phyloP scores from a whole-genome alignment of 92 coral and sea anemone species.

The Siderastrea radians region DNA sequence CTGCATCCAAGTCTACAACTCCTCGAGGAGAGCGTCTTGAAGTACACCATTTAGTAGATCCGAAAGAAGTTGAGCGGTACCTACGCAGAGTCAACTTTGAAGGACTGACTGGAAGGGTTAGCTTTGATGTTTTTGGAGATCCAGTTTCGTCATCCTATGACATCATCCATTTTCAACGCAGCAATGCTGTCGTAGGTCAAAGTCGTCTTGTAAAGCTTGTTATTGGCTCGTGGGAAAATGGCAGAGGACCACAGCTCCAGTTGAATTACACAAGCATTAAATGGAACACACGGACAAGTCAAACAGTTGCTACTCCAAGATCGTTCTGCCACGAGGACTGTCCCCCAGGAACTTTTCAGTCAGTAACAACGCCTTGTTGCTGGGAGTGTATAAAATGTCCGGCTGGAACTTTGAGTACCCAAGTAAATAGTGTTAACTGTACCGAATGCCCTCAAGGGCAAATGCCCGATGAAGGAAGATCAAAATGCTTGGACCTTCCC shows the following conservation, averaged over 20 bases:
- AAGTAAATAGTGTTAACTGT: conserved; percentile 64
- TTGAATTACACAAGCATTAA: conserved; percentile 47
- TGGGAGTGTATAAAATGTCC: conserved; percentile 78
- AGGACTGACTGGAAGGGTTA: conserved; percentile 76
- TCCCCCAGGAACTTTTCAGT: conserved; percentile 70
- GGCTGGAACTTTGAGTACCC: conserved; percentile 56
- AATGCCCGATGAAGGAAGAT: conserved; percentile 37
- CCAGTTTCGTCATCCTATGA: conserved; percentile 78
- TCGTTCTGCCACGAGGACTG: conserved; percentile 82
- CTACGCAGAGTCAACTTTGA: conserved; percentile 64
- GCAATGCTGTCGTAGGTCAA: neutral
- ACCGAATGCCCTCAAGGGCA: conserved; percentile 73
- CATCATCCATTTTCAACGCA: conserved; percentile 72
- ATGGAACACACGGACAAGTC: conserved; percentile 57
- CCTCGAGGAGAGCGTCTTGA: conserved; percentile 31
- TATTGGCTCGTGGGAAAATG: conserved; percentile 80
- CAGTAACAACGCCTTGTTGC: conserved; percentile 73
- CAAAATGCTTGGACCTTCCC: conserved; percentile 69
- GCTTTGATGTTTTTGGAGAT: conserved; percentile 68
- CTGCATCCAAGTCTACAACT: neutral
- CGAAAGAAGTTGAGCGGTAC: conserved; percentile 50
- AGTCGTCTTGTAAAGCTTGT: conserved; percentile 11
- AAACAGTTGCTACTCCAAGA: conserved; percentile 45
- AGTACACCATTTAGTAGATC: neutral
- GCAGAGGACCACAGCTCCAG: conserved; percentile 28